Evolutionary conservation across 1,140 invertebrate species (phyloP), one percentile per base, ranked within the genome.

Genomic region (Drosophila carrolli): DNA sequence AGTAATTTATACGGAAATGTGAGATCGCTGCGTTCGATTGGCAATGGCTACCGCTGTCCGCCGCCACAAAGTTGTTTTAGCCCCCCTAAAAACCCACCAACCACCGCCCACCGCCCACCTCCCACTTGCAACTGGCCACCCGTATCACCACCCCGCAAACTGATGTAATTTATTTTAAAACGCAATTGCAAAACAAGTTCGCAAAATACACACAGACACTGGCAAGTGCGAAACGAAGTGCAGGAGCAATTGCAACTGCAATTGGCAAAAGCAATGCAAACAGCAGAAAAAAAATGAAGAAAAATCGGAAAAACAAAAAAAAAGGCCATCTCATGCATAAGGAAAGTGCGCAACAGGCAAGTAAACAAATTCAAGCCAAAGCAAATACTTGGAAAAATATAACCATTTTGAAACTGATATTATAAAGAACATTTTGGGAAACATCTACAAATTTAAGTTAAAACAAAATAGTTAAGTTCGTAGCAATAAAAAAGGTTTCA

Each of bases 151-250:
- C 27, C 29, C 48, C 14, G 6, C 48, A n/a, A 32, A 67, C 62
- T 86, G 75, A 72, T 86, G 82, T 86, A 86, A 81, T 86, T 72
- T 75, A 86, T 75, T 86, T 84, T 78, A 72, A 82, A 86, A 86
- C 82, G 82, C 82, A 86, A 86, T 88, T 88, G 75, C 78, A 81
- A 75, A 78, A 75, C 58, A 81, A 81, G 79, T 77, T 73, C 57
- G 71, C 55, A 82, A 62, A 56, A 60, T 40, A 63, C 43, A 75
- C 51, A 50, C 50, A 54, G 14, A 37, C 23, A 54, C n/a, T 32
- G 35, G 48, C 56, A 40, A 71, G 68, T 61, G 72, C 44, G 71
- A 75, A 58, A 58, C 71, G 54, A 65, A 63, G 60, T 75, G 72
- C 73, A 65, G 59, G 51, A 50, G 70, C 59, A 63, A 72, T 40